Evolutionary conservation across 2,113 vertebrate genomes (phyloP), one percentile per base, ranked within the genome.

Genomic region (Puntigrus tetrazona): DNA sequence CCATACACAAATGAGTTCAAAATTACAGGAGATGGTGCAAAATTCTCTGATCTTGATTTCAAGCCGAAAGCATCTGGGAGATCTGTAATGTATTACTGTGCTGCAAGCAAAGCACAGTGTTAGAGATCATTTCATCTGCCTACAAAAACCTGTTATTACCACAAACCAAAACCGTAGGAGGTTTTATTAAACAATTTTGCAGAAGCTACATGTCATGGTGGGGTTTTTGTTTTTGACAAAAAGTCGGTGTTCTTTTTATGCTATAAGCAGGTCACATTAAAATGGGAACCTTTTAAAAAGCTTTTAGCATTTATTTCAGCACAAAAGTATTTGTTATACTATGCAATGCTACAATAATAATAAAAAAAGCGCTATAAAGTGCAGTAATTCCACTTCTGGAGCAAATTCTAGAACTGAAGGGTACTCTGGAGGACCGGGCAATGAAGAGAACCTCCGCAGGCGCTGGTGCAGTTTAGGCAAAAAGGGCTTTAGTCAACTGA

Each of bases 1-100:
- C 9, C 18, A 38, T 89, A 83, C 25, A 9, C 3, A 14, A 18
- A 61, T 45, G 14, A 78, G 45, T 87, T 81, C 55, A 84, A 55
- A 2, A 13, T 86, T 7, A 47, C 80, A 41, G 86, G 86, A 73
- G 75, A 88, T 78, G 86, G 84, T 41, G 27, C 16, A 41, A 82
- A 84, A 20, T 1, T 27, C 7, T 77, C 78, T 8, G 74, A 74
- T 50, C 78, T 89, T 31, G 70, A 86, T 45, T 29, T 82, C 7
- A 79, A 69, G 9, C 55, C 76, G 34, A 76, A 27, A 52, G 29
- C 74, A 25, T 41, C 69, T 52, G 78, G 34, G 67, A 82, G n/a
- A 70, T 75, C 57, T 73, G 85, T 61, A 31, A 70, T 81, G 20
- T 88, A 86, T 65, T 89, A 86, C 34, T 89, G 85, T 85, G 86